Evolutionary conservation across 1,140 invertebrate species (phyloP), one percentile per base, ranked within the genome.

Genomic region (Rhizoglyphus robini): DNA sequence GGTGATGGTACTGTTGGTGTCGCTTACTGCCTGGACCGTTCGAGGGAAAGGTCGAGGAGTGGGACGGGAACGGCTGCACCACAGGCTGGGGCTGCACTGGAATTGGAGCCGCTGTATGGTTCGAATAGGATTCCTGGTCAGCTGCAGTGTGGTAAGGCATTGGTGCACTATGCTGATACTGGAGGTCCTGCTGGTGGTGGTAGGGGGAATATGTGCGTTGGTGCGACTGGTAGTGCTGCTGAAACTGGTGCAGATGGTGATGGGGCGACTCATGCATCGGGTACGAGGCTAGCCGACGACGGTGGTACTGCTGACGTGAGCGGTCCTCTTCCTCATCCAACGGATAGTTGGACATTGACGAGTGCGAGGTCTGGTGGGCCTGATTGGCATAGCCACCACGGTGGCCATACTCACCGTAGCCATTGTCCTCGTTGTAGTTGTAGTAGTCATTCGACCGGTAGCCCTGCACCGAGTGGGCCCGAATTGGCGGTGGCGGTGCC

Each of bases 221-320:
- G 5, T 3, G 54, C 54, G 8, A 8, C n/a, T 29, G 27, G n/a
- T 58, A 32, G 27, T 58, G 54, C 11, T 58, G 54, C 15, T 54
- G 51, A 11, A 54, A 30, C 20, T 54, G 51, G 15, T 58, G 54
- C 25, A 23, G 54, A 23, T 58, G 54, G 15, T 13, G 29, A 32
- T 58, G 54, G 5, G 15, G 23, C 20, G 51, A 54, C 20, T 54
- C 51, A 32, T 60, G 58, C 58, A 60, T 60, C 18, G 58, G 58
- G 36, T 60, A 60, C n/a, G 58, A 60, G n/a, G 58, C 58, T 34
- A 60, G 29, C 23, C 58, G 58, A 11, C 58, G 8, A n/a, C 57
- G 57, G 13, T 59, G 57, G 31, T 11, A 59, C 36, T 18, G 36
- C 36, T 41, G 8, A 41, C 36, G 18, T 41, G 8, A 18, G 18